Base-by-base conservation (phyloP, 2,888 invertebrate genomes). In the Hydriomena furcata region DNA sequence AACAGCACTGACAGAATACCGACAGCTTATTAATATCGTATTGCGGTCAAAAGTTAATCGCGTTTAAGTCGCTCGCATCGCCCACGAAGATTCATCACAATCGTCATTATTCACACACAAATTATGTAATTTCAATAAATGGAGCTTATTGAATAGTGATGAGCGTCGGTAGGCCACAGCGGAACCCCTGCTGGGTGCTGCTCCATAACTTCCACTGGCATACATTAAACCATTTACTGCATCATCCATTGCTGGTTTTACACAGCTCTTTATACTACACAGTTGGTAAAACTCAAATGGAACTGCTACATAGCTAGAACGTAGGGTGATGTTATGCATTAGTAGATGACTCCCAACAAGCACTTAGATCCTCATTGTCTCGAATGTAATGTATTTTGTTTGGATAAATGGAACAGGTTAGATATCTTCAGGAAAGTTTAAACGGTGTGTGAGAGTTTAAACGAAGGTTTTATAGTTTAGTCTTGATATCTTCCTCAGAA, bases 81-180 rank as follows among this genome's bases (percentile, higher is more conserved):
- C 90, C 90, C 87, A 89, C 87, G 87, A 88, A 85, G 88, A 89
- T 90, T 84, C 87, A 90, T 89, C 90, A 89, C 87, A 88, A 77
- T 86, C 87, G 86, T 89, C 89, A 90, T 90, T 85, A 90, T 90
- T 90, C 90, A 90, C 90, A 89, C 85, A 90, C 89, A 88, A 89
- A 90, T 90, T 90, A 89, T 88, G 85, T 90, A 89, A 90, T 89
- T 90, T 89, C 89, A 89, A 90, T 89, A 89, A 90, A 90, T 88
- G 86, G 80, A 82, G 79, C 86, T 85, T 90, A 89, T 90, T 89
- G 89, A 89, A 90, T 89, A 88, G 89, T 82, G 88, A 88, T 90
- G 90, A 89, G 84, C 84, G 88, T 82, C 83, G 82, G 87, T 87
- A 86, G 87, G 87, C 85, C 73, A 70, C 69, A 56, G 67, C 56